Evolutionary conservation across 2,888 invertebrate species (phyloP).

Genomic region (Orchesellides sinensis): DNA sequence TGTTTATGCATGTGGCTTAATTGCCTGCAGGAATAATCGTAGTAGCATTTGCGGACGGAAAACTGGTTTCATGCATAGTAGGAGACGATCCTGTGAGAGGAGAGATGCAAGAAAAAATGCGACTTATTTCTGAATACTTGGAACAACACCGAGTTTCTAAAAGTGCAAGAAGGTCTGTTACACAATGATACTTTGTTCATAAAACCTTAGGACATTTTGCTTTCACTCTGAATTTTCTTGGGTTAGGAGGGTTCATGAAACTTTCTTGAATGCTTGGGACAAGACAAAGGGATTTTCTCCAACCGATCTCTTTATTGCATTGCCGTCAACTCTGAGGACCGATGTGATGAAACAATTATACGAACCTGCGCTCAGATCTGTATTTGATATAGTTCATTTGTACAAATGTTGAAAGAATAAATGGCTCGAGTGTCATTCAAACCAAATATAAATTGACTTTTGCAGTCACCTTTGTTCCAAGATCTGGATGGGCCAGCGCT

Average conservation of each 20-base stretch:
- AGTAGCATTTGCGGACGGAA: constrained; percentile 50
- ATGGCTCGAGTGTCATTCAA: neutral
- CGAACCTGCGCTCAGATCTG: constrained; percentile 39
- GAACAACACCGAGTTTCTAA: constrained; percentile 64
- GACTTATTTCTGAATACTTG: constrained; percentile 63
- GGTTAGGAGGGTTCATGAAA: constrained; percentile 67
- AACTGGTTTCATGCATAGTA: constrained; percentile 68
- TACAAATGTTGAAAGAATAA: neutral
- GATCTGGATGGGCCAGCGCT: constrained; percentile 68
- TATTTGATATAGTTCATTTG: neutral
- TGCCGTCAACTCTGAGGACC: constrained; percentile 70
- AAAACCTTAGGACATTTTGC: too few relatives aligned
- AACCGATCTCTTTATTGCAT: constrained; percentile 62
- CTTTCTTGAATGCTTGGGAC: constrained; percentile 71
- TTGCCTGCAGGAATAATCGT: constrained; percentile 46
- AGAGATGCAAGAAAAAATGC: constrained; percentile 67
- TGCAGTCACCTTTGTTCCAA: constrained; percentile 58
- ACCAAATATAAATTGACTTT: neutral
- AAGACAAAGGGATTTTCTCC: constrained; percentile 68
- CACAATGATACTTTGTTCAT: neutral
- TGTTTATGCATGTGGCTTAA: neutral
- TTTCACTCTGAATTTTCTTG: neutral
- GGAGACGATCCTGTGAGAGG: constrained; percentile 70
- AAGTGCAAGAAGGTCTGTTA: constrained; percentile 55
- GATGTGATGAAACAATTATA: constrained; percentile 72